Percentiles rank a stretch among this genome's conserved stretches.
Conservation (phyloP, 2,888 invertebrate species). For the Oxystoma pomonae region DNA sequence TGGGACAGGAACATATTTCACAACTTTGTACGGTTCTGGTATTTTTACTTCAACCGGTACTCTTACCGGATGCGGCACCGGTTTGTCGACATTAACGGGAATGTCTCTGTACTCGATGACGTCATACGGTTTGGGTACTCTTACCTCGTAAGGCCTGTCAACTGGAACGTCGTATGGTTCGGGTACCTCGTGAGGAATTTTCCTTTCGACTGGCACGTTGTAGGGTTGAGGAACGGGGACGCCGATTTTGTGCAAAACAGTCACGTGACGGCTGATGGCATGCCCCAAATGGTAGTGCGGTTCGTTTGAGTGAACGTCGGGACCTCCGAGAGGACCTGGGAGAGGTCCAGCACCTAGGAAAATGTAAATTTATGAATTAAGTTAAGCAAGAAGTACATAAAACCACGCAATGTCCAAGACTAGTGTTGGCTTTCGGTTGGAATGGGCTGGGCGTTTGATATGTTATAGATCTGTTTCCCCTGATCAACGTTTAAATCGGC, state of each 20-base stretch:
- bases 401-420: too few species aligned
- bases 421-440: too few species aligned
- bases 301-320: conserved; percentile 21
- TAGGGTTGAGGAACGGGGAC: conserved; percentile 53
- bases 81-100: conserved; percentile 27
- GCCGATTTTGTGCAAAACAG: conserved; percentile 47
- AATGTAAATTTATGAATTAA: too few species aligned
- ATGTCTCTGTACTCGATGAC: conserved; percentile 51
- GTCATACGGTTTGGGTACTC: conserved; percentile 48
- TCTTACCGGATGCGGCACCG: conserved; percentile 27
- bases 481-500: too few species aligned
- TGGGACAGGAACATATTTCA: conserved; percentile 46
- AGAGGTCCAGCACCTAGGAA: conserved; percentile 2
- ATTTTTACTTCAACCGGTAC: conserved; percentile 41
- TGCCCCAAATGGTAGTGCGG: conserved; percentile 28
- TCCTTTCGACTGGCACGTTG: conserved; percentile 43
- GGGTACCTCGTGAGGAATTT: conserved; percentile 40
- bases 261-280: conserved; percentile 37
- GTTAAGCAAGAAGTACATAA: too few species aligned
- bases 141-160: conserved; percentile 45
- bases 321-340: conserved; percentile 21
- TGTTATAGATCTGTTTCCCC: too few species aligned
- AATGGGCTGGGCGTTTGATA: too few species aligned
- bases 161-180: conserved; percentile 43
- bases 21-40: conserved; percentile 40